Evolutionary conservation across 2,113 vertebrate species (phyloP).

Genomic region (Tauraco erythrolophus): DNA sequence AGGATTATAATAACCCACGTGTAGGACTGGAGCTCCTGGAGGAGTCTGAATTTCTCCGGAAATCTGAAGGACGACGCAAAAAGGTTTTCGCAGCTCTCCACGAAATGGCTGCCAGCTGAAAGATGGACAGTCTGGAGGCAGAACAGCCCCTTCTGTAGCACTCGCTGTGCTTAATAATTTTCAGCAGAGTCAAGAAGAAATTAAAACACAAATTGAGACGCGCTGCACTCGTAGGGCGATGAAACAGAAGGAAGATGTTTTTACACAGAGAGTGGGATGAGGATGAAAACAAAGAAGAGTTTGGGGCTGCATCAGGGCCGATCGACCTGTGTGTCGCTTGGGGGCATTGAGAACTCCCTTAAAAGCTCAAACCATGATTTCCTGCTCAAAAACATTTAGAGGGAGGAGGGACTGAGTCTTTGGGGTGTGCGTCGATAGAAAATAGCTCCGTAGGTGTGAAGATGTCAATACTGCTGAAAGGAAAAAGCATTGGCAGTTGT

Average conservation of each 20-base stretch:
- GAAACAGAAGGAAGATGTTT: background rate
- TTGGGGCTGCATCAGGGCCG: background rate
- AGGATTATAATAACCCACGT: background rate
- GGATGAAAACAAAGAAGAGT: background rate
- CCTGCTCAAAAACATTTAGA: background rate
- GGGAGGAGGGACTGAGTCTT: background rate
- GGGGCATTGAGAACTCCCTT: background rate
- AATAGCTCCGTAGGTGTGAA: background rate
- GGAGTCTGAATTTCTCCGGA: background rate
- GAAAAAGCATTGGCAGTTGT: background rate
- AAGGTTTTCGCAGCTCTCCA: background rate
- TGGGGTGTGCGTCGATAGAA: accelerated
- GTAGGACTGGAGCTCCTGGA: background rate
- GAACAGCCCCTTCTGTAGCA: background rate
- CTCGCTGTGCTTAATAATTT: background rate
- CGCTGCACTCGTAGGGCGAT: background rate
- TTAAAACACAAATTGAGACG: background rate
- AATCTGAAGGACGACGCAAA: background rate
- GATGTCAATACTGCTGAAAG: background rate
- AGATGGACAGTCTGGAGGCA: background rate
- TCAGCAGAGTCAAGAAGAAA: background rate
- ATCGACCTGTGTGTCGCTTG: background rate
- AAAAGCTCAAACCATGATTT: background rate
- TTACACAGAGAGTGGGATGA: background rate
- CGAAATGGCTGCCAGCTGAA: background rate